Evolutionary conservation across 2,113 vertebrate genomes (phyloP).

Genomic region (Sula dactylatra): DNA sequence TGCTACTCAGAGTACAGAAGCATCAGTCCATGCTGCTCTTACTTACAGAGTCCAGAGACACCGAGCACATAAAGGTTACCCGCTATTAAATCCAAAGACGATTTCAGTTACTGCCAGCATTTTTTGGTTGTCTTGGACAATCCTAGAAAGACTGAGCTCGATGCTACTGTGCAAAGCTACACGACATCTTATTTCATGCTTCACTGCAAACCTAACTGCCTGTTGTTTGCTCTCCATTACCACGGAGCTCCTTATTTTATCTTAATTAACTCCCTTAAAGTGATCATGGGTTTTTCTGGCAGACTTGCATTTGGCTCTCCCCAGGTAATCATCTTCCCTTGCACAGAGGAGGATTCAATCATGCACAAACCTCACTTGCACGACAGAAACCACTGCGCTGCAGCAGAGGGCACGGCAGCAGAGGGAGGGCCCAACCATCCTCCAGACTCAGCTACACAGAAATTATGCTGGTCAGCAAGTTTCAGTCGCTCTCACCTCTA

Average conservation of each 20-base stretch:
- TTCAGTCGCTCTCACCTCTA: not conserved
- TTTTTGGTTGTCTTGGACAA: not conserved
- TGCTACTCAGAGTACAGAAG: not conserved
- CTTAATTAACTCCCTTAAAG: not conserved
- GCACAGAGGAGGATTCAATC: not conserved
- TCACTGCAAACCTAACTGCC: not conserved
- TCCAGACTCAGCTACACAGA: not conserved
- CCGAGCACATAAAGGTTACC: not conserved
- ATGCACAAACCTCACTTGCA: rapidly evolving
- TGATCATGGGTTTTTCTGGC: not conserved
- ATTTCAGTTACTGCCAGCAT: not conserved
- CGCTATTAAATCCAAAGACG: not conserved
- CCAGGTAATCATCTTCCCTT: not conserved
- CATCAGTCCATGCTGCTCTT: not conserved
- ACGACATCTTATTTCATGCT: not conserved
- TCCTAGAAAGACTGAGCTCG: not conserved
- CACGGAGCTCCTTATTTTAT: not conserved
- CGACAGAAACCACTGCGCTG: not conserved
- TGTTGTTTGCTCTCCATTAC: not conserved
- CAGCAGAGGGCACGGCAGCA: rapidly evolving
- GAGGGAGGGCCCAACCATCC: not conserved
- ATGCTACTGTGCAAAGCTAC: not conserved
- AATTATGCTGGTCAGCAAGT: not conserved
- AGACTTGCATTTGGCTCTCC: not conserved
- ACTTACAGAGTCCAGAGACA: not conserved